Evolutionary conservation across 2,113 vertebrate species (phyloP).

Genomic region (Dendrocopos noguchii): DNA sequence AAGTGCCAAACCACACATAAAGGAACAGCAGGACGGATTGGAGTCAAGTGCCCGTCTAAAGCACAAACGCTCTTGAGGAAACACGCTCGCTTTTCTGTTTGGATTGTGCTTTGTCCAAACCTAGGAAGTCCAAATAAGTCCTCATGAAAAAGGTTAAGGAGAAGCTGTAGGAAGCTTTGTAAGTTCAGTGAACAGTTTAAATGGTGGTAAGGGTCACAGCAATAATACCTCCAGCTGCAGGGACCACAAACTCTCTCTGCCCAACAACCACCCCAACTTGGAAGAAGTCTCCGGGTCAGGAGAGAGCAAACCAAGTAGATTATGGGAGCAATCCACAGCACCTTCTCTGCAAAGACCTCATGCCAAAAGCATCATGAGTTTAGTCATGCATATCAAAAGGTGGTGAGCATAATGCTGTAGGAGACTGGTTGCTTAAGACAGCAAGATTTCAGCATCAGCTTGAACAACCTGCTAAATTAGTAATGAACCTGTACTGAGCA

Average conservation of each 20-base stretch:
- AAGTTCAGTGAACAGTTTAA: conserved; percentile 40
- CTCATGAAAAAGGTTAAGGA: conserved; percentile 31
- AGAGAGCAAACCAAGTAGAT: neutral
- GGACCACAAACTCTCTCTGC: neutral
- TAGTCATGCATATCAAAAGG: neutral
- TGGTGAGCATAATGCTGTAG: neutral
- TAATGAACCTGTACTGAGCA: neutral
- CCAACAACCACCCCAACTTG: fast-evolving
- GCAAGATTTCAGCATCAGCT: neutral
- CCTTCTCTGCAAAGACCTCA: fast-evolving
- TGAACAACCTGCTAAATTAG: conserved; percentile 6
- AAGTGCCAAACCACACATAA: conserved; percentile 49
- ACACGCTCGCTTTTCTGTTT: neutral
- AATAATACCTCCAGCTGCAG: neutral
- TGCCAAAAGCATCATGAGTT: neutral
- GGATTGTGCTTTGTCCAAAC: conserved; percentile 15
- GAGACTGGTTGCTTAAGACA: neutral
- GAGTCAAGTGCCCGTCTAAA: conserved; percentile 41
- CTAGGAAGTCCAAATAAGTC: conserved; percentile 17
- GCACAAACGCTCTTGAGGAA: neutral
- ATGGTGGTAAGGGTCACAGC: neutral
- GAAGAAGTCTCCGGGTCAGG: neutral
- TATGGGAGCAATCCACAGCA: neutral
- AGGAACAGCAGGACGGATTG: conserved; percentile 36
- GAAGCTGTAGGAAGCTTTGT: neutral